Base-by-base conservation (phyloP, 1,140 invertebrate species). In the Sycophila sp. region DNA sequence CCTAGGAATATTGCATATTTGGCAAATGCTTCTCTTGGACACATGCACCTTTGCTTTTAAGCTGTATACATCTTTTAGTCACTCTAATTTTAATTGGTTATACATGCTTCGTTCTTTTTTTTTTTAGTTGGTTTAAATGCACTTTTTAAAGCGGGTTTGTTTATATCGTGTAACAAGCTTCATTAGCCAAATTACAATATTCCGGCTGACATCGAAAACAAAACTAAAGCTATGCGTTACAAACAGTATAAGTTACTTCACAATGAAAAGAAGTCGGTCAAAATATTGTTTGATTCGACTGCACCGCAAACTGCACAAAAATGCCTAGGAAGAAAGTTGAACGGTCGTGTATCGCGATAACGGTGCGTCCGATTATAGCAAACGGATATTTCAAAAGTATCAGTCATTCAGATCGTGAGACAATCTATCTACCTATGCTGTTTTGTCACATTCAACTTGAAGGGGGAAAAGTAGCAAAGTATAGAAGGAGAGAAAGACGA, bases 401-500 rank as follows among this genome's bases (percentile, higher is more conserved):
- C n/a, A n/a, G n/a, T 53, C 38, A 34, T 30, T n/a, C 22, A 36
- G 6, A 38, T 56, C 7, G 58, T 64, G 71, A 73, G 62, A 73
- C 55, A 69, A 69, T 73, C 53, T 70, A 66, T 73, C 58, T 60
- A 53, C 40, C 65, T 71, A 47, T 51, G 51, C 47, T n/a, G n/a
- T n/a, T n/a, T 49, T 63, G 17, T 32, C n/a, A 38, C 34, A 63
- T 56, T 69, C 51, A 58, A 56, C 22, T 36, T 36, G 68, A n/a
- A n/a, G n/a, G 60, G 63, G 40, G 71, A 56, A 69, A 55, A 55
- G 42, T 70, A 63, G 26, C 30, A 53, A 62, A 53, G 56, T n/a
- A 53, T 51, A 62, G 59, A 69, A 60, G 73, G 58, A 77, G n/a
- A n/a, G 59, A 77, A 74, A 81, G 71, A 77, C 72, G 75, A 82